Evolutionary conservation across 1,140 invertebrate species (phyloP).

Genomic region (Drosophila pruinosa): DNA sequence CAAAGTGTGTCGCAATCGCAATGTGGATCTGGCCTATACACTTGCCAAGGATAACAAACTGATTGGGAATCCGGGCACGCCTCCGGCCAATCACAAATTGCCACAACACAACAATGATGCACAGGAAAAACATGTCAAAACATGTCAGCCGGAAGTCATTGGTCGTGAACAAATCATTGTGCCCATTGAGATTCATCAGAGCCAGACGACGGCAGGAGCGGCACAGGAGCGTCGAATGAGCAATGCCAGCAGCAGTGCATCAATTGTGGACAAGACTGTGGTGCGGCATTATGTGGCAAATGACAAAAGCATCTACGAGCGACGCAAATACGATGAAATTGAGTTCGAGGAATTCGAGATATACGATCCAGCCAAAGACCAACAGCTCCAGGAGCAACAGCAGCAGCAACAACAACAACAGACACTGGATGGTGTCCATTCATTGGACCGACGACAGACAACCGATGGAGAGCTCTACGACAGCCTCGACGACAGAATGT

Average conservation of each 20-base stretch:
- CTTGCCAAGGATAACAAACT: slow-evolving; percentile 47
- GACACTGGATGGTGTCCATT: background rate
- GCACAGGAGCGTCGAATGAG: slow-evolving; percentile 59
- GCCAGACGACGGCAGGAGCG: background rate
- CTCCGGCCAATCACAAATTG: slow-evolving; percentile 65
- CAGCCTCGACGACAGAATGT: slow-evolving; percentile 75
- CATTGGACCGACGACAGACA: slow-evolving; percentile 16
- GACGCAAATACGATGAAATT: slow-evolving; percentile 89
- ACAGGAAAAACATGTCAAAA: slow-evolving; percentile 19
- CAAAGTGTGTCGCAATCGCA: slow-evolving; percentile 82
- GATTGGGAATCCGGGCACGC: slow-evolving; percentile 24
- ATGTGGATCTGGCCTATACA: slow-evolving; percentile 82
- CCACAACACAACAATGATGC: slow-evolving; percentile 19
- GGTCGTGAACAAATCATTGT: slow-evolving; percentile 66
- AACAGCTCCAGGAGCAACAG: slow-evolving; percentile 26
- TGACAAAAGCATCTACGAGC: slow-evolving; percentile 83
- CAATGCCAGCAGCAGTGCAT: slow-evolving; percentile 63
- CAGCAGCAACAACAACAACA: slow-evolving; percentile 2
- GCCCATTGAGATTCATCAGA: slow-evolving; percentile 66
- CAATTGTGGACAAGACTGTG: slow-evolving; percentile 69
- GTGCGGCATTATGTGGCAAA: slow-evolving; percentile 82
- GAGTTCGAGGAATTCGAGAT: slow-evolving; percentile 93
- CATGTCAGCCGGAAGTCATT: slow-evolving; percentile 33
- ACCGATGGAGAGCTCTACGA: slow-evolving; percentile 70
- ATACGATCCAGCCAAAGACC: slow-evolving; percentile 75